Percentiles rank a stretch among this genome's conserved stretches.
Evolutionary conservation across 2,888 invertebrate species (phyloP).

Genomic region (Emmelina monodactyla): DNA sequence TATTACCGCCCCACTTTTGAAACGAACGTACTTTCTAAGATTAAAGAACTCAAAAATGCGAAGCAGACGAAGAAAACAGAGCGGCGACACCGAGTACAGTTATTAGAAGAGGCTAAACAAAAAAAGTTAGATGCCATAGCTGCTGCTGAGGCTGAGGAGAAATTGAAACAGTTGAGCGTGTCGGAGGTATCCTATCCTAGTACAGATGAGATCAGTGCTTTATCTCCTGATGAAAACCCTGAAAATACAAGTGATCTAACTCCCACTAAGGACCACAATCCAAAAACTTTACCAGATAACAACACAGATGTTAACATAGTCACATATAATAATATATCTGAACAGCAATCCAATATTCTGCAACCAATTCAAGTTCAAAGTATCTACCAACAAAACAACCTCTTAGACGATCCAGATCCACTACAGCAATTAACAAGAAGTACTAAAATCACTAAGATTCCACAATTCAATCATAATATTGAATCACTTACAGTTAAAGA

Average conservation of each 20-base stretch:
- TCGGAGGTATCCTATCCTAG: conserved; percentile 69
- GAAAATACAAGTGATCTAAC: conserved; percentile 41
- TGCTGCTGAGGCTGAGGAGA: conserved; percentile 54
- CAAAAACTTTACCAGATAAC: conserved; percentile 20
- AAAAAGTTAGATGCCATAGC: conserved; percentile 61
- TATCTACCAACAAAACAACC: conserved; percentile 34
- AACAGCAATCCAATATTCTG: conserved; percentile 41
- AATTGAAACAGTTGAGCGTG: conserved; percentile 62
- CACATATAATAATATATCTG: conserved; percentile 24
- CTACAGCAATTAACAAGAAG: conserved; percentile 39
- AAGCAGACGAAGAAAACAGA: conserved; percentile 70
- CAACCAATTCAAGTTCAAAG: conserved; percentile 52
- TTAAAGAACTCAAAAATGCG: conserved; percentile 74
- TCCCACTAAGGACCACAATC: conserved; percentile 26
- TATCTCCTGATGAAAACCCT: conserved; percentile 57
- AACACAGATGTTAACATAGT: conserved; percentile 24
- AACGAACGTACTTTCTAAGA: conserved; percentile 73
- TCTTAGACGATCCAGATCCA: conserved; percentile 57
- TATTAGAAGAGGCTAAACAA: conserved; percentile 64
- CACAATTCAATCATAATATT: conserved; percentile 39
- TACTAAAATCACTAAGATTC: conserved; percentile 34
- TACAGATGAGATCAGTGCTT: conserved; percentile 65
- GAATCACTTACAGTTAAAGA: conserved; percentile 70
- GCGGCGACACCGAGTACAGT: conserved; percentile 67
- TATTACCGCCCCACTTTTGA: conserved; percentile 77